Evolutionary conservation across 2,797 vertebrate genomes (phyloP).

Genomic region (Stomatorhinus walkeri): DNA sequence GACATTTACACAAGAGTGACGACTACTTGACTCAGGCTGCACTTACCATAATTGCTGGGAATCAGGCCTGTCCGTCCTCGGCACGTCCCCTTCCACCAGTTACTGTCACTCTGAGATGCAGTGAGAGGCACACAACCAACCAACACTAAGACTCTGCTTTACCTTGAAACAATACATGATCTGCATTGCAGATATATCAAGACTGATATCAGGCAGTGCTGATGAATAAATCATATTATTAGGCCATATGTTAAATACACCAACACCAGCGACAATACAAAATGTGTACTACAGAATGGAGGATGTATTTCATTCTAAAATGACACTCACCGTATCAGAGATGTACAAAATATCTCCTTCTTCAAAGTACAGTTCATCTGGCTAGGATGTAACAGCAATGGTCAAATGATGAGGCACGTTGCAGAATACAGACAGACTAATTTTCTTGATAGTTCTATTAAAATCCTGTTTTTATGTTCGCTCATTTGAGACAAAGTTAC

Average conservation of each 20-base stretch:
- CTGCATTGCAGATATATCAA: neutral
- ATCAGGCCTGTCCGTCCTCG: constrained; percentile 88
- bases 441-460: neutral
- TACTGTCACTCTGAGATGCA: constrained; percentile 78
- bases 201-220: neutral
- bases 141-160: neutral
- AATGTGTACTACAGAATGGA: neutral
- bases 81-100: constrained; percentile 98
- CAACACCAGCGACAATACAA: neutral
- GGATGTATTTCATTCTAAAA: neutral
- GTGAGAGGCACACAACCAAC: neutral
- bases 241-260: neutral
- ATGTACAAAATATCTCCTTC: constrained; percentile 97
- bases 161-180: constrained; percentile 5
- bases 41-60: constrained; percentile 96
- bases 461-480: neutral
- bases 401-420: neutral
- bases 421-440: neutral
- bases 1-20: neutral
- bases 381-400: constrained; percentile 56
- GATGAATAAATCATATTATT: neutral
- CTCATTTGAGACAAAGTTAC: neutral
- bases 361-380: constrained; percentile 95
- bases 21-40: neutral
- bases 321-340: constrained; percentile 81